Evolutionary conservation across 2,113 vertebrate species (phyloP).

Genomic region (Epinephelus fuscoguttatus): DNA sequence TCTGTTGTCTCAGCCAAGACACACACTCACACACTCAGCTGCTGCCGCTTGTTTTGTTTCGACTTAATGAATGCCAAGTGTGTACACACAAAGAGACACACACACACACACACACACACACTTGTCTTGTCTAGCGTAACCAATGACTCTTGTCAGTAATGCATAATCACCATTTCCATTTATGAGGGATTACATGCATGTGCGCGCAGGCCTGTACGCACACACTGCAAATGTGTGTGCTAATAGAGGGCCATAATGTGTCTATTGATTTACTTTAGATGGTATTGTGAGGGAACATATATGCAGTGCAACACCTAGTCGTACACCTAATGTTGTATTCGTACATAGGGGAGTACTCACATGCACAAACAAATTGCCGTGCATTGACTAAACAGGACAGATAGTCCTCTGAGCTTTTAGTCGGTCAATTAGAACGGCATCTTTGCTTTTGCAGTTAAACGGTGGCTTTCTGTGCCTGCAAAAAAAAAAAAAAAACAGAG

Average conservation of each 20-base stretch:
- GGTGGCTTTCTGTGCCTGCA: background rate
- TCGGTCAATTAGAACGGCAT: background rate
- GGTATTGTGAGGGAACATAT: conserved; percentile 34
- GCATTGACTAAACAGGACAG: background rate
- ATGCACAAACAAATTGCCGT: background rate
- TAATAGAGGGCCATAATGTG: conserved; percentile 59
- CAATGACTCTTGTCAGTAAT: conserved; percentile 79
- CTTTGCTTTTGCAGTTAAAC: conserved; percentile 13
- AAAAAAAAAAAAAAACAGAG: background rate
- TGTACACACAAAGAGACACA: conserved; percentile 35
- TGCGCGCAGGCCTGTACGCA: conserved; percentile 29
- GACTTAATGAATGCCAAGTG: conserved; percentile 80
- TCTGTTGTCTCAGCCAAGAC: conserved; percentile 79
- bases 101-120: conserved; percentile 36
- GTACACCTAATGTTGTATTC: conserved; percentile 18
- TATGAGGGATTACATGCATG: conserved; percentile 73
- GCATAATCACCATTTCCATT: conserved; percentile 78
- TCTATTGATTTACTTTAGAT: conserved; percentile 70
- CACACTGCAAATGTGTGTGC: conserved; percentile 38
- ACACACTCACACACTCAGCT: conserved; percentile 76
- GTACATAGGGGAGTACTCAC: background rate
- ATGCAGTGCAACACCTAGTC: conserved; percentile 30
- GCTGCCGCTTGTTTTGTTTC: conserved; percentile 79
- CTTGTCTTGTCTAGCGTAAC: conserved; percentile 74
- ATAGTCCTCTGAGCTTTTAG: background rate